These are phyloP conservation scores for Brevipalpus yothersi DNA, from an alignment of 1,140 invertebrate species.

Conservation along the genomic window DNA sequence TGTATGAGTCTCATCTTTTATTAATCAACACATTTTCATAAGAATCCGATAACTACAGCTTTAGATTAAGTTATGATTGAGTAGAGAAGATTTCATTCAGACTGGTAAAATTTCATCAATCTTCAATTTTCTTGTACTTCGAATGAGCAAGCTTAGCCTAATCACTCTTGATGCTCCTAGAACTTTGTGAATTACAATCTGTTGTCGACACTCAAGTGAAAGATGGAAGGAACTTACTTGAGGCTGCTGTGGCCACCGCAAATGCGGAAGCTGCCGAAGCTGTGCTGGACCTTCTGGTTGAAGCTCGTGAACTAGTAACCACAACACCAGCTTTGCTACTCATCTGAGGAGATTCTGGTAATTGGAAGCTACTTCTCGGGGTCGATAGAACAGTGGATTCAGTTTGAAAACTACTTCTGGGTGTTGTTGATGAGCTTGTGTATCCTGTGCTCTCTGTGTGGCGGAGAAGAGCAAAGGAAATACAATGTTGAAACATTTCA, in stretches of 20 bases:
- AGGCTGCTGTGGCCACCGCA: constrained; percentile 68
- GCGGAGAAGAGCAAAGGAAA: background rate
- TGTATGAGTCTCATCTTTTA: too few species aligned
- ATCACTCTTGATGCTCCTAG: too few species aligned
- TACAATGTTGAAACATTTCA: constrained; percentile 4
- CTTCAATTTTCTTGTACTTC: too few species aligned
- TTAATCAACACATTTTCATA: too few species aligned
- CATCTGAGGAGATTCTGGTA: constrained; percentile 28
- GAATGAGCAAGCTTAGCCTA: too few species aligned
- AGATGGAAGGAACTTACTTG: constrained; percentile 19
- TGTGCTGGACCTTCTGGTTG: constrained; percentile 65
- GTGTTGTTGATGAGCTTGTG: constrained; percentile 13
- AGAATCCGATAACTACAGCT: too few species aligned
- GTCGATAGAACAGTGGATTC: constrained; percentile 17
- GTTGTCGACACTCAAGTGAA: too few species aligned
- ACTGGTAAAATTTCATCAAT: too few species aligned
- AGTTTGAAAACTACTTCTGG: constrained; percentile 16
- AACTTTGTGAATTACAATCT: too few species aligned
- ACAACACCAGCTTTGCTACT: constrained; percentile 58
- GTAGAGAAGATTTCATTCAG: too few species aligned
- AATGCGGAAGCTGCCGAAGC: constrained; percentile 70
- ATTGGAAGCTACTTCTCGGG: constrained; percentile 30
- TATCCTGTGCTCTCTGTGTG: constrained; percentile 12
- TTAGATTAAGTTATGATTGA: too few species aligned
- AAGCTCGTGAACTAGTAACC: constrained; percentile 70